These are phyloP conservation scores for Strigamia crassipes DNA, from an alignment of 2,888 invertebrate species.

Conservation along the genomic window DNA sequence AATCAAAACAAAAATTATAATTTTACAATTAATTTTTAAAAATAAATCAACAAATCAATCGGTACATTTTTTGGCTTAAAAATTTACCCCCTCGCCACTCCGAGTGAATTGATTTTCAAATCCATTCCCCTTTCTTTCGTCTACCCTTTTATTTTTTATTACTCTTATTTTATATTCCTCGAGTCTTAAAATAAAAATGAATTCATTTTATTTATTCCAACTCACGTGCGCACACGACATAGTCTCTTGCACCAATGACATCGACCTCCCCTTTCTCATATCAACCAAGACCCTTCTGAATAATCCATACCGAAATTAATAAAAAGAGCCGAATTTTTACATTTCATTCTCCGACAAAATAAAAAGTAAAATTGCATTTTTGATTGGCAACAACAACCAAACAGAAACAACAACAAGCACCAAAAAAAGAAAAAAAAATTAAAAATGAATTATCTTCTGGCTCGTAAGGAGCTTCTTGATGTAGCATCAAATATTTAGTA, in stretches of 20 bases:
- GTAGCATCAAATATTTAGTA: slow-evolving; percentile 10
- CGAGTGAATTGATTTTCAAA: slow-evolving; percentile 13
- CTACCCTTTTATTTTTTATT: neutral
- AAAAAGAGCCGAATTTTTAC: neutral
- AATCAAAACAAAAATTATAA: neutral
- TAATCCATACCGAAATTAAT: slow-evolving; percentile 23
- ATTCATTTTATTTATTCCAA: slow-evolving; percentile 25
- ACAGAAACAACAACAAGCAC: neutral
- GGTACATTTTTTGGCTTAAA: neutral
- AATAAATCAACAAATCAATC: neutral
- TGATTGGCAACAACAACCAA: neutral
- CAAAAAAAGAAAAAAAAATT: neutral
- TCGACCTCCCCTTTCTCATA: neutral
- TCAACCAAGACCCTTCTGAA: slow-evolving; percentile 9
- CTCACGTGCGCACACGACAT: slow-evolving; percentile 19
- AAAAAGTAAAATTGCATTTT: neutral
- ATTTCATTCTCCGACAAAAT: neutral
- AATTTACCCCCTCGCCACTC: neutral
- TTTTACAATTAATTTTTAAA: neutral
- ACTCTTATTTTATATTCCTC: slow-evolving; percentile 2
- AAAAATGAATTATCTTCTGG: slow-evolving; percentile 6
- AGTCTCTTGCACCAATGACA: neutral
- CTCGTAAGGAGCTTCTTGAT: neutral
- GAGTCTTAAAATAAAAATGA: slow-evolving; percentile 33
- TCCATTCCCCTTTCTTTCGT: neutral